phyloP scores from a whole-genome alignment of 2,888 invertebrate genomes.

The Torymus tubicola region DNA sequence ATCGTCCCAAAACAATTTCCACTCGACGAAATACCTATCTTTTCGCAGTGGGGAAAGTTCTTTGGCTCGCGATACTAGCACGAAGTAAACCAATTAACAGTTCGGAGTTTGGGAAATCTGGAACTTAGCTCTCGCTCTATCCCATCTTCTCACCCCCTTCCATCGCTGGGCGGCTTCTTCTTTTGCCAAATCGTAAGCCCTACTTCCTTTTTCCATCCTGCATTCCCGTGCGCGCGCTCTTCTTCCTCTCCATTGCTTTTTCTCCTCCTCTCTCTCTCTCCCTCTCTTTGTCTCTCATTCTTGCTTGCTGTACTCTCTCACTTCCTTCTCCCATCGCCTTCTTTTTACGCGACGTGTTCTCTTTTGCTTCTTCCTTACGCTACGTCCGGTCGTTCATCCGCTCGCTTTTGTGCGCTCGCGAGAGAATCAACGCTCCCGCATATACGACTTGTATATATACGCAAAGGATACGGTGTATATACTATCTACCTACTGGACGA shows the following conservation, averaged over 20 bases:
- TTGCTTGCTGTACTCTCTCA: background rate
- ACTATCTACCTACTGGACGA: no score
- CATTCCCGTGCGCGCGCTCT: background rate
- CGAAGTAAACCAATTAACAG: constrained; percentile 70
- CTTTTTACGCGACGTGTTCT: constrained; percentile 18
- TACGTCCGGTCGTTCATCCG: background rate
- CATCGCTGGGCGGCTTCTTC: constrained; percentile 52
- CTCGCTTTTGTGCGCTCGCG: no score
- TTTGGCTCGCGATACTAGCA: constrained; percentile 64
- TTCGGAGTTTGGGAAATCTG: constrained; percentile 66
- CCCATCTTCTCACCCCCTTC: constrained; percentile 10
- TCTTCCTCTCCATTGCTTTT: constrained; percentile 20
- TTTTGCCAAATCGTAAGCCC: constrained; percentile 65
- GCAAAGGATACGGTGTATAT: no score
- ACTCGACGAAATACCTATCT: constrained; percentile 62
- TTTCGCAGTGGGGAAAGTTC: constrained; percentile 61
- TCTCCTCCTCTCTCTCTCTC: background rate
- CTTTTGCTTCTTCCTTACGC: background rate
- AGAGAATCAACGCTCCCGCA: no score
- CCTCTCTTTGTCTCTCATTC: background rate
- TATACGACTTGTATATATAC: no score
- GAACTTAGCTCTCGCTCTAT: constrained; percentile 63
- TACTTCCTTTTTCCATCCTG: constrained; percentile 33
- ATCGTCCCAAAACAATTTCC: constrained; percentile 55
- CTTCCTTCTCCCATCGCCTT: background rate